phyloP scores from a whole-genome alignment of 2,888 invertebrate genomes.

The Lordiphosa fenestrarum region DNA sequence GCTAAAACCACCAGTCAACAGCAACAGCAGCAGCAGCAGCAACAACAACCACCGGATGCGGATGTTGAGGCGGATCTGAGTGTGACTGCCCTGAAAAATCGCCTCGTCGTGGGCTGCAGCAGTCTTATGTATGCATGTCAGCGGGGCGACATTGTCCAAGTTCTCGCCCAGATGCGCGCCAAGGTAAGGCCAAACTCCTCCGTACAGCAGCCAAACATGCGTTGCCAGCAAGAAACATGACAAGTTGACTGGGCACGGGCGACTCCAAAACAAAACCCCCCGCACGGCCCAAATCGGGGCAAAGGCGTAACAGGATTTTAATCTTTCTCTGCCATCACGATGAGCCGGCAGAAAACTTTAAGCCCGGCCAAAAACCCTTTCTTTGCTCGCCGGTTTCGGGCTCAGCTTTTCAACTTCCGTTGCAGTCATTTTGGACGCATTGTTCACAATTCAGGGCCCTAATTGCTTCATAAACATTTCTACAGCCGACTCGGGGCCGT shows the following conservation, averaged over 20 bases:
- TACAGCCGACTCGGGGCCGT: slow-evolving; percentile 50
- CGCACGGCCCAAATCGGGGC: slow-evolving; percentile 52
- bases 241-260: slow-evolving; percentile 37
- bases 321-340: slow-evolving; percentile 59
- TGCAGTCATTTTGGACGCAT: slow-evolving; percentile 66
- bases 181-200: slow-evolving; percentile 82
- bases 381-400: slow-evolving; percentile 15
- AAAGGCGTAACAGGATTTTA: slow-evolving; percentile 66
- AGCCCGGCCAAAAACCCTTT: slow-evolving; percentile 47
- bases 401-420: slow-evolving; percentile 54
- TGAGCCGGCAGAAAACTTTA: slow-evolving; percentile 61
- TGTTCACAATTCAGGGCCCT: slow-evolving; percentile 70
- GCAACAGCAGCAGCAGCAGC: slow-evolving; percentile 22
- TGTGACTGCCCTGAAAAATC: slow-evolving; percentile 57
- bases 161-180: slow-evolving; percentile 87
- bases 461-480: slow-evolving; percentile 77
- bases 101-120: slow-evolving; percentile 87
- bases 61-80: slow-evolving; percentile 29
- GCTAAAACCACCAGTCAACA: slow-evolving; percentile 1
- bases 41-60: slow-evolving; percentile 16
- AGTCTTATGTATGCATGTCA: slow-evolving; percentile 95
- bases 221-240: slow-evolving; percentile 31
- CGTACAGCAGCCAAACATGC: slow-evolving; percentile 30
- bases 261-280: slow-evolving; percentile 20
- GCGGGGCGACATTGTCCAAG: slow-evolving; percentile 89